Base-by-base conservation (phyloP, 1,140 invertebrate genomes). In the Oreohelix idahoensis region DNA sequence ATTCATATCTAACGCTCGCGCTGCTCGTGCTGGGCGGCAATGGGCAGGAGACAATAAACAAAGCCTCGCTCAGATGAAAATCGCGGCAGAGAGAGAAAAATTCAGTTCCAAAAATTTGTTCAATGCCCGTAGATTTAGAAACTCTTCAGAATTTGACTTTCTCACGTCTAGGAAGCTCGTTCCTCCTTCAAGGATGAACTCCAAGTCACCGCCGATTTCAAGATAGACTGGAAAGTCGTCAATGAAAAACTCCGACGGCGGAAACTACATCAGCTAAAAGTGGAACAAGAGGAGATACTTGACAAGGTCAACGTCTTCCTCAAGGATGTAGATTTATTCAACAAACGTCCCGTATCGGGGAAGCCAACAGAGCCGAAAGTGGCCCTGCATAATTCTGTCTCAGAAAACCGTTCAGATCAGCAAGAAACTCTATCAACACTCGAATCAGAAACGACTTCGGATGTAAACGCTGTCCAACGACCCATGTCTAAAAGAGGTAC, bases 31-130 rank as follows among this genome's bases (percentile, higher is more conserved):
- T 53, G 77, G 53, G 5, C 1, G 11, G 8, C 29, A 66, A 8
- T 36, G 49, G 49, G 36, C 13, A 15, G 58, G 36, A 1, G 51
- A 39, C 1, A 17, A 36, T 0, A 79, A 38, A 39, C 13, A 0
- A 39, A 79, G 26, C 58, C 11, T n/a, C 0, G 23, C 53, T 66
- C 77, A 38, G 38, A 0, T 26, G 35, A 63, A 45, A n/a, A 35
- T 79, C 4, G 8, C 39, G 15, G 51, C 58, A 26, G 77, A 79
- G 35, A 58, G 77, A 39, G 58, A 79, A 2, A 79, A 69, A 45
- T 79, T 63, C 58, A 79, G 77, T 53, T 20, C 77, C 58, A 79
- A 79, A 79, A 79, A 79, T 45, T 29, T 79, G 15, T 79, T 79
- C 58, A 79, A 79, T 35, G 53, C 17, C 17, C 77, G 51, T 0